Base-by-base conservation (phyloP, 2,888 invertebrate genomes). In the Meta bourneti region DNA sequence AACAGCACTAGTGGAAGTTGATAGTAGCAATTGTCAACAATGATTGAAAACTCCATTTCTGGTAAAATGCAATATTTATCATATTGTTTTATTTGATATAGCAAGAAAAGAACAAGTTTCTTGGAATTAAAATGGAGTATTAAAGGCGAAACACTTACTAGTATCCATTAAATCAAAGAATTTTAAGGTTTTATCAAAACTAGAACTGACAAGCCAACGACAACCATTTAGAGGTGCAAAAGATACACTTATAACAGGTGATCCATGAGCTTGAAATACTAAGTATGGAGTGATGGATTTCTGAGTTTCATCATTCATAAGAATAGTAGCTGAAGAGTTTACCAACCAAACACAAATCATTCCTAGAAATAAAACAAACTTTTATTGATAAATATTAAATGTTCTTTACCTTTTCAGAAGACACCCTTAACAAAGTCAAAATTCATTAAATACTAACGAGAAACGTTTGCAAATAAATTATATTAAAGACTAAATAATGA, bases 291-390 rank as follows among this genome's bases (percentile, higher is more conserved):
- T 94, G 0, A 95, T 94, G 51, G 96, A 94, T 5, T 95, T 95
- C 54, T 95, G 1, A 54, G 16, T 94, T 90, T 95, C 94, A 78
- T 94, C 94, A 7, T 94, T 94, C 79, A 94, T 95, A 77, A 97
- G 94, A 11, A 96, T 94, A 0, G 96, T 95, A 0, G 96, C 96
- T 19, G 95, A 94, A 1, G 95, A 95, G 0, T 94, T 94, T 20
- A 97, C 94, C 94, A 97, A 96, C 95, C 96, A 97, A 19, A 96
- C 94, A 6, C 96, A 97, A 2, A 96, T 95, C 54, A 96, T 95
- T 0, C 97, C 97, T 93, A 69, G n/a, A 75, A 54, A 52, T 52
- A 49, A n/a, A 82, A 52, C 48, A 49, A 61, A 16, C 11, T 69
- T 85, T 77, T 9, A 61, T 6, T 48, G n/a, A 19, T 48, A n/a